Conservation (phyloP, 1,140 invertebrate genomes). For the Bilobella aurantiaca region DNA sequence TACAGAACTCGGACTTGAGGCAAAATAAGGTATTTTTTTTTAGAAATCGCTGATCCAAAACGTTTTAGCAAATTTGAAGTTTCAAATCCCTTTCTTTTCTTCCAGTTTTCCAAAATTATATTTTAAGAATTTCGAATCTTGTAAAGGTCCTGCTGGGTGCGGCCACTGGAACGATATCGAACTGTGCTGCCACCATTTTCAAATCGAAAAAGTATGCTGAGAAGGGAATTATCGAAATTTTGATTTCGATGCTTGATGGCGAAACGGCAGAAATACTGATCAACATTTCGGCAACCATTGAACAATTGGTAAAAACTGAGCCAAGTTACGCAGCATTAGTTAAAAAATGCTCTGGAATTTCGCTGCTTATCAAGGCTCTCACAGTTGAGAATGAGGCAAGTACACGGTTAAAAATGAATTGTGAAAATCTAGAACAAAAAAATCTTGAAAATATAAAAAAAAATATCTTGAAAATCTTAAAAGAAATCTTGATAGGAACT, state of each 20-base stretch:
- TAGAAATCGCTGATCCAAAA: no score
- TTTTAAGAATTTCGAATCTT: not conserved
- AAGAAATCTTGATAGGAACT: no score
- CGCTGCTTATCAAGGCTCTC: conserved; percentile 57
- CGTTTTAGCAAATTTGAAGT: not conserved
- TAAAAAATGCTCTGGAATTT: conserved; percentile 55
- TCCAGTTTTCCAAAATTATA: not conserved
- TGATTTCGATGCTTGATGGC: conserved; percentile 20
- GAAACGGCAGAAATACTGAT: conserved; percentile 51
- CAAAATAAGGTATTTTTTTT: conserved; percentile 51
- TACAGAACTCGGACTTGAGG: conserved; percentile 52
- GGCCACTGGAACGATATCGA: conserved; percentile 86
- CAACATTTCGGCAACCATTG: conserved; percentile 77
- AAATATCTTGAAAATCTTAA: no score
- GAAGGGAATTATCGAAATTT: conserved; percentile 26
- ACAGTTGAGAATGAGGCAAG: conserved; percentile 56
- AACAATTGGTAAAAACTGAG: conserved; percentile 21
- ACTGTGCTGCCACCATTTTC: conserved; percentile 56
- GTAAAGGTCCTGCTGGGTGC: conserved; percentile 59
- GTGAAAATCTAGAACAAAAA: no score
- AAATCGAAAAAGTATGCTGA: conserved; percentile 13
- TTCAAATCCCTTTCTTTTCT: no score
- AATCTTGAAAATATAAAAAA: no score
- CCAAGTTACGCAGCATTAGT: conserved; percentile 12
- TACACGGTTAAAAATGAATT: no score